Evolutionary conservation across 2,797 vertebrate species (phyloP), one percentile per base, ranked within the genome.

Genomic region (Centroberyx gerrardi): DNA sequence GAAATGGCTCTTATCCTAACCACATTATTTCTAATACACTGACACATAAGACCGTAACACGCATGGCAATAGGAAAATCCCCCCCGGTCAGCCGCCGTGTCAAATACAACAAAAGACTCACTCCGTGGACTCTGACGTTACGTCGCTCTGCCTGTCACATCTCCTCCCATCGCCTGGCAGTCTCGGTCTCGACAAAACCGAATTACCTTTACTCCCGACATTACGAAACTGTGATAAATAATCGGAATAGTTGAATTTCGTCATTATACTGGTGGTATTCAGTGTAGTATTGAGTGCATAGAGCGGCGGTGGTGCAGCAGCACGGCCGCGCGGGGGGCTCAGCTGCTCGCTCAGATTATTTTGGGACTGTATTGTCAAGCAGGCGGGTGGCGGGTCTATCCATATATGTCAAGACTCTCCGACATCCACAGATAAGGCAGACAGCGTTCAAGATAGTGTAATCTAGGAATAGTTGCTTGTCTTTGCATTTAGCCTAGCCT

Each of bases 221-320:
- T 95, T 93, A 62, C 96, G 96, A 88, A 99, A 98, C 76, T 97
- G 95, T 49, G 96, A 96, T 81, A 99, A 95, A 83, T 99, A 99
- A 78, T 97, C 96, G 0, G 96, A 94, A 71, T 99, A 99, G 80
- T 95, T 96, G 94, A 99, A 98, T 88, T 95, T 95, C 69, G 96
- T 97, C 98, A 99, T 98, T 74, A 14, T 81, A 59, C 59, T 12
- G 68, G 46, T 7, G 58, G 72, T 80, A 78, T 59, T 73, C 54
- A 8, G 29, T 33, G 65, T 46, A 5, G 55, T 28, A 73, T 42
- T 31, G 44, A 54, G 48, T 52, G 42, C 28, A 8, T 52, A 14
- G 59, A 18, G 76, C 88, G 90, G 92, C 87, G 94, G 93, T 10
- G 49, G 61, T 29, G 84, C 33, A 42, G 78, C 77, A 14, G 75